A percentile compares a stretch with the other conserved stretches of the same genome.
phyloP scores from a whole-genome alignment of 2,888 invertebrate genomes.

The Catocala fraxini region DNA sequence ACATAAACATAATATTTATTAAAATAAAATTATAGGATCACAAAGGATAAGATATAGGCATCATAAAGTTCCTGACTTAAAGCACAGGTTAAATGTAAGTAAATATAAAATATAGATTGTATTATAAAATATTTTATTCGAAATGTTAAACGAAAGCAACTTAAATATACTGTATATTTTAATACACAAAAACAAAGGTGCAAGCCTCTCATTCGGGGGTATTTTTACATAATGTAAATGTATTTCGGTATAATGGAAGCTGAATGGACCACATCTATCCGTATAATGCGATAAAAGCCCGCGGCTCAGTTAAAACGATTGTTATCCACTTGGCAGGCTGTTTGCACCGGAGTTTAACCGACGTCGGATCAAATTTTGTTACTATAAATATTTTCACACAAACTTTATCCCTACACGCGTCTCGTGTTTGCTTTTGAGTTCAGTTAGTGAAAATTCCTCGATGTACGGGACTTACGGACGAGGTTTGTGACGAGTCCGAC shows the following conservation, averaged over 20 bases:
- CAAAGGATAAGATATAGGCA: no score
- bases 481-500: constrained; percentile 2
- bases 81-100: no score
- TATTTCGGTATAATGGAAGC: constrained; percentile 10
- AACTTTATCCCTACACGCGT: constrained; percentile 57
- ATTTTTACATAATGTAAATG: background rate
- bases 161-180: no score
- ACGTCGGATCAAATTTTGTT: constrained; percentile 61
- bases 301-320: constrained; percentile 38
- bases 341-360: constrained; percentile 57
- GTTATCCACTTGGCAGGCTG: constrained; percentile 45
- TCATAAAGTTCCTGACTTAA: no score
- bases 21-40: no score
- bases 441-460: constrained; percentile 51
- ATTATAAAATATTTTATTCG: no score
- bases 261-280: constrained; percentile 13
- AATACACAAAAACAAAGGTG: no score
- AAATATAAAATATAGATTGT: no score
- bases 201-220: no score
- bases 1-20: no score
- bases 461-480: constrained; percentile 19
- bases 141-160: no score
- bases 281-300: constrained; percentile 30
- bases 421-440: constrained; percentile 58
- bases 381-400: constrained; percentile 67